Base-by-base conservation (phyloP, 2,113 vertebrate genomes). In the Marmota monax region DNA sequence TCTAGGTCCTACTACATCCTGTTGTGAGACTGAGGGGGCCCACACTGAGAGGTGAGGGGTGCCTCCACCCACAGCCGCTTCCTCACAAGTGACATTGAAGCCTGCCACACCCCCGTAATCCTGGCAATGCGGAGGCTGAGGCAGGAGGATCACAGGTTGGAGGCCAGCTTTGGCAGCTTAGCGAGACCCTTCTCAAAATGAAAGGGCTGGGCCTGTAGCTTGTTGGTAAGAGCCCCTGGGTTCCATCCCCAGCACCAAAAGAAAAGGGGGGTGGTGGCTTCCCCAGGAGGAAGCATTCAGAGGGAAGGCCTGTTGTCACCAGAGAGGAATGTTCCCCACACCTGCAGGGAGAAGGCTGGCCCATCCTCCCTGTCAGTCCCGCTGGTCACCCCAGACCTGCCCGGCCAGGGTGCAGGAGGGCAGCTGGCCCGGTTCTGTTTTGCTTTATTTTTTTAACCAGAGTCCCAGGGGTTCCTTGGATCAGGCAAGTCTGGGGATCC, bases 291-390 rank as follows among this genome's bases (percentile, higher is more conserved):
- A 70, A 83, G 27, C 23, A 1, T 61, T n/a, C 20, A 14, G 58
- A 79, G 45, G 2, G 22, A 91, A 72, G 77, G 79, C 42, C 48
- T 61, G 39, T 14, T 85, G 88, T 97, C 96, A 96, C 77, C 63
- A 51, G 25, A 82, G 56, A 94, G 78, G 95, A 96, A 96, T 96
- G 94, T 18, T 92, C 93, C 34, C 80, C 79, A 69, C 20, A 76
- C 92, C 95, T 96, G 90, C 29, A 18, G 80, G 83, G 34, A 9
- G 51, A 56, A 27, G 32, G 32, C 70, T 61, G 34, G 39, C 85
- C 77, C 18, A 39, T 86, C 87, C 53, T 95, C 67, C 70, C 72
- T 37, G 5, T 7, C 90, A 87, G 48, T 25, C 89, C 95, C 0
- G 29, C 4, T 56, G 23, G n/a, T 70, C 72, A 5, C 61, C 23